phyloP scores from a whole-genome alignment of 1,140 invertebrate genomes.

The Drosophila ohnishii region DNA sequence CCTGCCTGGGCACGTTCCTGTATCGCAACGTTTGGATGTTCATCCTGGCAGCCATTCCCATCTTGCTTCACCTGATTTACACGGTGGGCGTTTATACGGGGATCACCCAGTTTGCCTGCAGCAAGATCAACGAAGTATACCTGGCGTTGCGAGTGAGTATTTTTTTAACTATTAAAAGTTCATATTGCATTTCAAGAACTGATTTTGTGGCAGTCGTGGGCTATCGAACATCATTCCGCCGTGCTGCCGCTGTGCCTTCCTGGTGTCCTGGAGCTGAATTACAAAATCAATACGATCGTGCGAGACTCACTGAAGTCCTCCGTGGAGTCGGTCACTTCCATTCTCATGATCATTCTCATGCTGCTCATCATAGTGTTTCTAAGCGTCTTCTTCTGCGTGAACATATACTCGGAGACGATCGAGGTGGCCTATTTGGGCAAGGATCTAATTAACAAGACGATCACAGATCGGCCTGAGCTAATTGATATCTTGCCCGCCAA shows the following conservation, averaged over 20 bases:
- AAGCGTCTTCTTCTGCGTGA: constrained; percentile 82
- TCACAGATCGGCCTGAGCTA: constrained; percentile 94
- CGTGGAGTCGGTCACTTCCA: constrained; percentile 86
- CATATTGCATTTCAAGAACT: neutral
- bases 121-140: constrained; percentile 61
- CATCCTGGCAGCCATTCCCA: constrained; percentile 73
- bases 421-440: constrained; percentile 94
- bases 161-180: too few relatives aligned
- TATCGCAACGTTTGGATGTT: constrained; percentile 82
- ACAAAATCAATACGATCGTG: constrained; percentile 84
- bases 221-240: constrained; percentile 83
- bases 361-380: constrained; percentile 85
- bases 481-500: constrained; percentile 88
- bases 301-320: constrained; percentile 84
- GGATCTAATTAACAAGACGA: constrained; percentile 94
- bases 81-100: constrained; percentile 67
- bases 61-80: constrained; percentile 71
- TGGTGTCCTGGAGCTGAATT: constrained; percentile 85
- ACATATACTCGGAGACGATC: constrained; percentile 98
- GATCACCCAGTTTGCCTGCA: constrained; percentile 64
- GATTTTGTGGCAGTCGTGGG: constrained; percentile 74
- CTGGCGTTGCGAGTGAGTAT: constrained; percentile 47
- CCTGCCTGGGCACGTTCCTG: constrained; percentile 75
- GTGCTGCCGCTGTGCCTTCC: constrained; percentile 86
- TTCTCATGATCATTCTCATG: constrained; percentile 87